These are phyloP conservation scores for Hydrolagus affinis DNA, from an alignment of 2,113 vertebrate species.

Conservation along the genomic window DNA sequence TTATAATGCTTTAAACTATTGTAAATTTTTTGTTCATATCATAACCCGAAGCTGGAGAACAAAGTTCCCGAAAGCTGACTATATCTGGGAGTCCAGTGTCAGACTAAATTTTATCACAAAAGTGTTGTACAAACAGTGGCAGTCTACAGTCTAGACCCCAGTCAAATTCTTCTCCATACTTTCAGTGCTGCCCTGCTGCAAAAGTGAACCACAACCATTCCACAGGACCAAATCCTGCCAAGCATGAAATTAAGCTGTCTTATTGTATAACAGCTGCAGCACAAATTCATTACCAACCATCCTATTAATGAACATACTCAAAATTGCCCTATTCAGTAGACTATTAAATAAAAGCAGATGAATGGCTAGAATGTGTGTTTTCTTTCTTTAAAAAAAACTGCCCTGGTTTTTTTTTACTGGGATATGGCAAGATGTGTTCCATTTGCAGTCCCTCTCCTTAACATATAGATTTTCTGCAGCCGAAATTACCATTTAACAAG, in stretches of 20 bases:
- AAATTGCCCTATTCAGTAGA: neutral
- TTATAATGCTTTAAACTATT: neutral
- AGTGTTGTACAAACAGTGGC: neutral
- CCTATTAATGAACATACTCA: neutral
- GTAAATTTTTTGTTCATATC: neutral
- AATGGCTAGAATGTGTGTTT: neutral
- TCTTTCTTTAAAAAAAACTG: neutral
- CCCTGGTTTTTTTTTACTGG: neutral
- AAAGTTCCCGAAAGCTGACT: neutral
- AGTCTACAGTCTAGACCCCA: neutral
- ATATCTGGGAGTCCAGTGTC: neutral
- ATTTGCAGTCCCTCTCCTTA: neutral
- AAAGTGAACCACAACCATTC: neutral
- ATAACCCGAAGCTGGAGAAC: neutral
- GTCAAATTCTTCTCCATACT: too few species aligned
- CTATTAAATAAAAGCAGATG: neutral
- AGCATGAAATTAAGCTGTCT: neutral
- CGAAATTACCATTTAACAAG: neutral
- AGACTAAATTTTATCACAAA: conserved; percentile 14
- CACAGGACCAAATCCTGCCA: neutral
- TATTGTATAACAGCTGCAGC: neutral
- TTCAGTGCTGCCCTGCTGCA: neutral
- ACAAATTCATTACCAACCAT: neutral
- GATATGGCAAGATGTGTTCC: neutral
- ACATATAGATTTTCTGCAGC: neutral